Percentiles rank a stretch among this genome's conserved stretches.
Evolutionary conservation across 1,140 invertebrate species (phyloP).

Genomic region (Tenebrio molitor): DNA sequence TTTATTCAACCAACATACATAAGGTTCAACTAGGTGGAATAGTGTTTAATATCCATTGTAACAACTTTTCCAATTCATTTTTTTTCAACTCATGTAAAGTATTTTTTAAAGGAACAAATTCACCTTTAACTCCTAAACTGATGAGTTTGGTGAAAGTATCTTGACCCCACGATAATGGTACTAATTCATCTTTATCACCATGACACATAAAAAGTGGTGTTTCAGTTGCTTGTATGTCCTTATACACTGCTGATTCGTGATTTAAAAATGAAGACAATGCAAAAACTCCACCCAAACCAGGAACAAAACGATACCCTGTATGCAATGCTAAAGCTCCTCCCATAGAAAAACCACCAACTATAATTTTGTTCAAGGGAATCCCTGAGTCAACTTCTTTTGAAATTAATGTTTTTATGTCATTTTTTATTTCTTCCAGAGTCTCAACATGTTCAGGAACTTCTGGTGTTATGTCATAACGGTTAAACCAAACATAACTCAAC

Average conservation of each 20-base stretch:
- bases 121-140: slow-evolving; percentile 68
- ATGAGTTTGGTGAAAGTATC: slow-evolving; percentile 68
- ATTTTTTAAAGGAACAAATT: slow-evolving; percentile 68
- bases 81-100: slow-evolving; percentile 71
- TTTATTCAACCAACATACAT: neutral
- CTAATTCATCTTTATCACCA: slow-evolving; percentile 70
- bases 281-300: slow-evolving; percentile 77
- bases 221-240: slow-evolving; percentile 46
- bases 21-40: slow-evolving; percentile 60
- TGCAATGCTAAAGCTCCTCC: slow-evolving; percentile 80
- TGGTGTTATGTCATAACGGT: slow-evolving; percentile 72
- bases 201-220: slow-evolving; percentile 68
- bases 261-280: slow-evolving; percentile 81
- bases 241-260: slow-evolving; percentile 75
- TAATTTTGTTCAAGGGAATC: slow-evolving; percentile 75
- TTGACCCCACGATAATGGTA: slow-evolving; percentile 70
- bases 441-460: slow-evolving; percentile 72
- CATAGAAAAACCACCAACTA: slow-evolving; percentile 84
- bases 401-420: slow-evolving; percentile 72
- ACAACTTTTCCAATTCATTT: slow-evolving; percentile 67
- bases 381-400: slow-evolving; percentile 74
- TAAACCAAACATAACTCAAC: slow-evolving; percentile 79
- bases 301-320: slow-evolving; percentile 73
- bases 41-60: slow-evolving; percentile 69
- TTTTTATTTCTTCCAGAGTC: slow-evolving; percentile 72